Evolutionary conservation across 1,140 invertebrate genomes (phyloP).

Genomic region (Acromyrmex echinatior): DNA sequence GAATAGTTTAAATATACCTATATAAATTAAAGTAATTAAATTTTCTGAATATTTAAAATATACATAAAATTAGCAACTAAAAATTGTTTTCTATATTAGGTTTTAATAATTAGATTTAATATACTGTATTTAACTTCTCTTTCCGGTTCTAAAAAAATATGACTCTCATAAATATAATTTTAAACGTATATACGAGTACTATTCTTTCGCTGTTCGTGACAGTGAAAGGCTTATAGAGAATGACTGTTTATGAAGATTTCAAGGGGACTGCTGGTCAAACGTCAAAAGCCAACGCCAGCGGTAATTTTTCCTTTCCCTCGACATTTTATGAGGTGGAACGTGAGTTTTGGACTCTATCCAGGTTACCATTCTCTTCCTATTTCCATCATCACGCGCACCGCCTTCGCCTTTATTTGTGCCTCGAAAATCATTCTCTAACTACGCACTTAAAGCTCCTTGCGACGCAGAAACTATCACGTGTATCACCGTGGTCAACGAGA

Average conservation of each 20-base stretch:
- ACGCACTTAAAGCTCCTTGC: conserved; percentile 17
- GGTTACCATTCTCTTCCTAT: conserved; percentile 49
- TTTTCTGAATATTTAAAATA: neutral
- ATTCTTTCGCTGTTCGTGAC: neutral
- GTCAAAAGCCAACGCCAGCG: neutral
- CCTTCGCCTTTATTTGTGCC: neutral
- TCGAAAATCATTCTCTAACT: conserved; percentile 55
- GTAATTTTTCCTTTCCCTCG: conserved; percentile 37
- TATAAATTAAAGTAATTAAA: neutral
- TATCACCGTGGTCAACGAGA: neutral
- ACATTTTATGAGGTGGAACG: conserved; percentile 21
- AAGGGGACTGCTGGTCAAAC: conserved; percentile 7
- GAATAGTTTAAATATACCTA: neutral
- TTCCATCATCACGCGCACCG: conserved; percentile 20
- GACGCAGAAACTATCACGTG: conserved; percentile 28
- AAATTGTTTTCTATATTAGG: neutral
- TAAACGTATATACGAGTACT: neutral
- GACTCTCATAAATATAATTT: neutral
- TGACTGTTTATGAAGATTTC: neutral
- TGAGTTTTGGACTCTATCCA: conserved; percentile 51
- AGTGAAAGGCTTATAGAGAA: neutral
- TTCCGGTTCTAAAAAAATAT: neutral
- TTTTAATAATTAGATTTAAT: neutral
- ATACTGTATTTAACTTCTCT: neutral
- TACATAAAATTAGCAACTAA: neutral